phyloP scores from a whole-genome alignment of 2,888 invertebrate genomes.

The Mesorhabditis spiculigera region DNA sequence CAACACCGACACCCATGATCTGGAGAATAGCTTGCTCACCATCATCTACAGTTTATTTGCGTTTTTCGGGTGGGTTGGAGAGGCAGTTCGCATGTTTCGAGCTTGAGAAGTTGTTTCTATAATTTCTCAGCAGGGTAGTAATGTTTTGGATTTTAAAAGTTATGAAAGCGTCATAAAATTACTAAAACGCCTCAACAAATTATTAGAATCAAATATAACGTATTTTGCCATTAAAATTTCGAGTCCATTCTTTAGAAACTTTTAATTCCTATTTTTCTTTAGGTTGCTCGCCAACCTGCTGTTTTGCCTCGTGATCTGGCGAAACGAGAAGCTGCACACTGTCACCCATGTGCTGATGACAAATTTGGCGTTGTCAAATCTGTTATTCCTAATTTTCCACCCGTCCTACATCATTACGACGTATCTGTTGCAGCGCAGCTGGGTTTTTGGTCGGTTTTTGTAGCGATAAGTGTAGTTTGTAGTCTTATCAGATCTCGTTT shows the following conservation, averaged over 20 bases:
- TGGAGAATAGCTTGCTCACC: not conserved
- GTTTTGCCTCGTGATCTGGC: slow-evolving; percentile 35
- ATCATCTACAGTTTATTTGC: not conserved
- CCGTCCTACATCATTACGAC: slow-evolving; percentile 36
- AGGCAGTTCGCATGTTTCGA: not conserved
- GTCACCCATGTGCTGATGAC: slow-evolving; percentile 41
- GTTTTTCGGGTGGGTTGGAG: not conserved
- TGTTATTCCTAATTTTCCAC: slow-evolving; percentile 33
- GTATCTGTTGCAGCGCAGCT: slow-evolving; percentile 25
- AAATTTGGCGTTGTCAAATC: slow-evolving; percentile 31
- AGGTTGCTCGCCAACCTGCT: slow-evolving; percentile 22
- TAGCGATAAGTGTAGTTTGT: too few species aligned
- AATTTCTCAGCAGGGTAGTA: not conserved
- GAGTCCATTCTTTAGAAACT: not conserved
- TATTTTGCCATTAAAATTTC: not conserved
- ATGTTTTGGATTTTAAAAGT: not conserved
- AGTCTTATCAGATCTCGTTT: too few species aligned
- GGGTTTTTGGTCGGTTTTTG: slow-evolving; percentile 22
- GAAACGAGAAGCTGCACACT: slow-evolving; percentile 30
- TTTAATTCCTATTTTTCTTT: not conserved
- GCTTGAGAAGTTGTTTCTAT: not conserved
- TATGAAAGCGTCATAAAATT: not conserved
- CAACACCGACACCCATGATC: too few species aligned
- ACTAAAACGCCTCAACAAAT: not conserved
- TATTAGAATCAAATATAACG: not conserved